Evolutionary conservation across 2,113 vertebrate genomes (phyloP).

Genomic region (Sus scrofa): T2T-Sscrofa CM000817.6:114442501-114443000

Average conservation of each 20-base stretch:
- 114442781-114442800: not conserved
- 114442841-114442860: not conserved
- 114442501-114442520: not conserved
- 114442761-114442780: not conserved
- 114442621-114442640: conserved; percentile 46
- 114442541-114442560: conserved; percentile 31
- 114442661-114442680: conserved; percentile 1
- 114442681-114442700: not conserved
- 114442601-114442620: not conserved
- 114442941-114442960: too few relatives aligned
- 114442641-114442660: conserved; percentile 11
- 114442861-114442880: not conserved
- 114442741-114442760: too few relatives aligned
- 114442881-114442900: not conserved
- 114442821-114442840: not conserved
- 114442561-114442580: not conserved
- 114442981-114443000: too few relatives aligned
- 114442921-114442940: too few relatives aligned
- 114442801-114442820: not conserved
- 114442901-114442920: too few relatives aligned
- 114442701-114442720: not conserved
- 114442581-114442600: conserved; percentile 20
- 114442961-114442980: too few relatives aligned
- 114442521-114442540: not conserved
- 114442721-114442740: not conserved